Base-by-base conservation (phyloP, 2,888 invertebrate species). In the Thalpophila matura region DNA sequence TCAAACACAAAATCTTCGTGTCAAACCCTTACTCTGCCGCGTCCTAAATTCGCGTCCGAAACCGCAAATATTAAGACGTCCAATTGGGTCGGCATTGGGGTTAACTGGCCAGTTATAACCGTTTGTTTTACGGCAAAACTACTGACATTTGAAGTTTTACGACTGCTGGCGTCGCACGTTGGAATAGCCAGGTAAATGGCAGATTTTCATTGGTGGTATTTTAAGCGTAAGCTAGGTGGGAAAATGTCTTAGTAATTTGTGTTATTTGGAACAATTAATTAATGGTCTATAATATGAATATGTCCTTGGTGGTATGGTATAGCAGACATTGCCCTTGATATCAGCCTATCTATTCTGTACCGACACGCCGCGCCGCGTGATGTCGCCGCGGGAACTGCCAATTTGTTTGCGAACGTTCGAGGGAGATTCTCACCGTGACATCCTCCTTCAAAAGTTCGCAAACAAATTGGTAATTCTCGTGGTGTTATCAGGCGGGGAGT, bases 61-160 rank as follows among this genome's bases (percentile, higher is more conserved):
- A 50, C 47, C 43, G 12, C 57, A 59, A 58, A 58, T 62, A 77
- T 79, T 51, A 62, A 72, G 61, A 62, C 59, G 58, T 64, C 53
- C 42, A 78, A 77, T 60, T 79, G 37, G 75, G 66, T 60, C 55
- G 46, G 54, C 49, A 65, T 55, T 37, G 61, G 70, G 63, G 70
- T 60, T 70, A 65, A 67, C 61, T 69, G 50, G 54, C 35, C 38
- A 38, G 71, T 69, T 67, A 62, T 69, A 69, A 56, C 54, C 60
- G 62, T 77, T 73, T 60, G 54, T 76, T 79, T 77, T 64, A 73
- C 55, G 58, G 58, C 61, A 43, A 35, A 45, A 53, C 64, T 24
- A 33, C 59, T 79, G 77, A 73, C 77, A 77, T 77, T 77, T 72
- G 51, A 59, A 35, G 54, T 47, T 79, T 76, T 73, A 77, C 59